phyloP scores from a whole-genome alignment of 2,797 vertebrate species.

The Crossoptilon crossoptilon region DNA sequence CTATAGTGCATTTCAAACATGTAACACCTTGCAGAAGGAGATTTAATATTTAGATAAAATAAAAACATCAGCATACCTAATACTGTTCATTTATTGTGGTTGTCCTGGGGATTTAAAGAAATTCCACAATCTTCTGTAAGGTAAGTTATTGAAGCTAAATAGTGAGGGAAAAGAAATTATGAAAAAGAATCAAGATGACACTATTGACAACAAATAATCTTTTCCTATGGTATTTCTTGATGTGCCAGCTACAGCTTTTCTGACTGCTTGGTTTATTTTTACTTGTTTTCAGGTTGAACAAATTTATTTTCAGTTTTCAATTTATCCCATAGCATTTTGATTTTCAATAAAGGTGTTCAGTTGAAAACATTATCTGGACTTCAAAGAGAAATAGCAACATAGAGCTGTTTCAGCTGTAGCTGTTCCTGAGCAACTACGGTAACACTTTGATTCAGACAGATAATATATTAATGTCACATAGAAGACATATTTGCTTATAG shows the following conservation, averaged over 20 bases:
- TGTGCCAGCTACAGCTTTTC: background rate
- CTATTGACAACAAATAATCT: background rate
- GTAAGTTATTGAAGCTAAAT: background rate
- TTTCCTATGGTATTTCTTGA: background rate
- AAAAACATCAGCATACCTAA: background rate
- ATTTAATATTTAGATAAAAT: background rate
- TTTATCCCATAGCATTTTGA: background rate
- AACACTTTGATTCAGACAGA: background rate
- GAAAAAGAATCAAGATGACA: background rate
- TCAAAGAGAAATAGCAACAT: background rate
- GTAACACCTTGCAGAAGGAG: background rate
- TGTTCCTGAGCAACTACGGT: background rate
- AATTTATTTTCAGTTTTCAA: background rate
- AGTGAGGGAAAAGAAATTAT: background rate
- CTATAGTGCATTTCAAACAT: background rate
- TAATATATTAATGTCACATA: background rate
- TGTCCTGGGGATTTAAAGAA: background rate
- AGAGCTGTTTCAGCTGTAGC: background rate
- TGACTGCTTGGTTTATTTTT: background rate
- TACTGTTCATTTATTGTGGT: background rate
- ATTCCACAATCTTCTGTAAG: background rate
- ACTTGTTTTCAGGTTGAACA: background rate
- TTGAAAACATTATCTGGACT: background rate
- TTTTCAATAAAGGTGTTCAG: background rate
- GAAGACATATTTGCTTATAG: background rate